A percentile compares a stretch with the other conserved stretches of the same genome.
Conservation (phyloP, 2,113 vertebrate genomes). For the Microtus richardsoni region DNA sequence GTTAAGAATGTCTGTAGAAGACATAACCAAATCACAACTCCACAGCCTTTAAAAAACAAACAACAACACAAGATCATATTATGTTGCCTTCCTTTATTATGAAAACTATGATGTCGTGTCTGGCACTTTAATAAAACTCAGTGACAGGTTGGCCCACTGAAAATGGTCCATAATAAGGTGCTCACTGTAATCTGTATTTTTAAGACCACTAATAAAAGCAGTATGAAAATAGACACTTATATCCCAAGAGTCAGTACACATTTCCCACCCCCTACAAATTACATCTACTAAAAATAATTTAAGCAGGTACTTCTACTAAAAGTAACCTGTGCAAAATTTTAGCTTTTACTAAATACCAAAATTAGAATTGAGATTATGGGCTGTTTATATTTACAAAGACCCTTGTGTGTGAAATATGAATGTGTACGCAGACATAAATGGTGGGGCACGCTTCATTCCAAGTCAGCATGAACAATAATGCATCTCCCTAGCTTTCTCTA, state of each 20-base stretch:
- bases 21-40: constrained; percentile 18
- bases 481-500: not conserved
- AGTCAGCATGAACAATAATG: constrained; percentile 49
- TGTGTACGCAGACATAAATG: not conserved
- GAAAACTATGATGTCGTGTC: not conserved
- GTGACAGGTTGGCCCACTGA: constrained; percentile 5
- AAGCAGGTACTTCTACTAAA: not conserved
- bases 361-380: not conserved
- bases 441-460: not conserved
- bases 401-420: not conserved
- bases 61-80: not conserved
- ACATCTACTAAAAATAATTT: not conserved
- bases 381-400: constrained; percentile 35
- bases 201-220: not conserved
- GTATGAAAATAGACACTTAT: constrained; percentile 49
- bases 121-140: constrained; percentile 54
- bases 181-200: constrained; percentile 48
- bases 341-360: not conserved
- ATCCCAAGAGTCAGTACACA: not conserved
- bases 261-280: constrained; percentile 4
- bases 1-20: not conserved
- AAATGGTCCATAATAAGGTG: constrained; percentile 46
- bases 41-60: not conserved
- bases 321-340: constrained; percentile 13
- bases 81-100: not conserved